Evolutionary conservation across 2,113 vertebrate species (phyloP), one percentile per base, ranked within the genome.

Genomic region (Megaceryle maxima): DNA sequence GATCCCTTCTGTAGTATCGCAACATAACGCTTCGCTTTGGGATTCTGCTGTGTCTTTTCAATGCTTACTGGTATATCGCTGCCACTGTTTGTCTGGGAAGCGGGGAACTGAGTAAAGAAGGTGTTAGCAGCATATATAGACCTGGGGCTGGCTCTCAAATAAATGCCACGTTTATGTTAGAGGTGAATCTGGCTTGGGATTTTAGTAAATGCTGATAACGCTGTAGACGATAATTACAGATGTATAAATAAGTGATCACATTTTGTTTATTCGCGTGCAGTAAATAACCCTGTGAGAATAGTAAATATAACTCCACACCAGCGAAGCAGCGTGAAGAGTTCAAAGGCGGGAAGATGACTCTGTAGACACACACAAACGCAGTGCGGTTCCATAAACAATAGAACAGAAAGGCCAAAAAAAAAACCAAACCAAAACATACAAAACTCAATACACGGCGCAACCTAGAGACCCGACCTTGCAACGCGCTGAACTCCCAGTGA

Each of bases 221-320:
- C 62, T 88, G 28, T 25, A 81, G 90, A 86, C 64, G 56, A 88
- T 83, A 92, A 91, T 94, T 93, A 56, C 60, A 82, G 92, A 82
- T 39, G 28, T 90, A 87, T 94, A 91, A 92, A 81, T 88, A 92
- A 96, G 94, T 91, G 92, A 93, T 94, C 86, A 53, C 48, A 2
- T 95, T 96, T 82, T 96, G 95, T 96, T 96, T 97, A 91, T 93
- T 80, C n/a, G n/a, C 2, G 50, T 83, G 91, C 88, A 74, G 94
- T 96, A 95, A 95, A 95, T 96, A 94, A 96, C 77, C 94, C 90
- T 73, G 86, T 87, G 96, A 95, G 92, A 84, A 62, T 70, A 95
- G 92, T 94, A 93, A 94, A 84, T 89, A 83, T 57, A 76, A 46
- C 77, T 88, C 77, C 92, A 57, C 86, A 78, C 39, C 88, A 87